Evolutionary conservation across 2,888 invertebrate genomes (phyloP).

Genomic region (Drosophila acutilabella): DNA sequence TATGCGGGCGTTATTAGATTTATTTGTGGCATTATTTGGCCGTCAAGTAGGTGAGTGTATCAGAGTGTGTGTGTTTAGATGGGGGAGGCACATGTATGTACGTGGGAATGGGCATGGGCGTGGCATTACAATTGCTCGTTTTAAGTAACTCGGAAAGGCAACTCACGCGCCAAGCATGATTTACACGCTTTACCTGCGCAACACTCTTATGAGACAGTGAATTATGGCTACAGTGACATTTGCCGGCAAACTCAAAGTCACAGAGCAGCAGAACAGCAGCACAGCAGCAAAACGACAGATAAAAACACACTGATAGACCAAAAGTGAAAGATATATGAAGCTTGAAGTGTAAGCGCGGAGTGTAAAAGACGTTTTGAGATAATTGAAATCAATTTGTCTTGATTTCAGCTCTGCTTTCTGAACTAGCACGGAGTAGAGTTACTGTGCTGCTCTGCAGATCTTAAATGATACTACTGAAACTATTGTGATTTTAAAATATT

Average conservation of each 20-base stretch:
- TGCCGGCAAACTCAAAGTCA: constrained; percentile 39
- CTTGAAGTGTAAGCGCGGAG: not conserved
- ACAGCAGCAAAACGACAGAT: not conserved
- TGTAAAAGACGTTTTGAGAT: constrained; percentile 9
- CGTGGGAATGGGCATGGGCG: constrained; percentile 29
- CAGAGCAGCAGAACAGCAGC: constrained; percentile 9
- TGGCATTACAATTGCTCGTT: constrained; percentile 47
- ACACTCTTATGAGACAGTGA: constrained; percentile 62
- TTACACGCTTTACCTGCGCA: constrained; percentile 53
- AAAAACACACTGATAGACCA: constrained; percentile 2
- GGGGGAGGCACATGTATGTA: not conserved
- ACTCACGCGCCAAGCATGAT: constrained; percentile 63
- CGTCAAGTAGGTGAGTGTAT: constrained; percentile 40
- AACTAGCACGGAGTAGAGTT: not conserved
- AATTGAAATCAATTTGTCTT: constrained; percentile 31
- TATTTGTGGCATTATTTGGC: constrained; percentile 72
- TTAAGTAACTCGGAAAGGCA: constrained; percentile 70
- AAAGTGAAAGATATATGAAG: not conserved
- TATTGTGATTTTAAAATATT: no score
- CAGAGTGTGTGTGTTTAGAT: constrained; percentile 10
- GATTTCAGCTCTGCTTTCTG: constrained; percentile 3
- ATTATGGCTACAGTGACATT: constrained; percentile 67
- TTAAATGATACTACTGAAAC: no score
- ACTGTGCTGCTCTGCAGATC: not conserved
- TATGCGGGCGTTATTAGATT: constrained; percentile 78